Evolutionary conservation across 1,140 invertebrate genomes (phyloP).

Genomic region (Temnothorax nylanderi): DNA sequence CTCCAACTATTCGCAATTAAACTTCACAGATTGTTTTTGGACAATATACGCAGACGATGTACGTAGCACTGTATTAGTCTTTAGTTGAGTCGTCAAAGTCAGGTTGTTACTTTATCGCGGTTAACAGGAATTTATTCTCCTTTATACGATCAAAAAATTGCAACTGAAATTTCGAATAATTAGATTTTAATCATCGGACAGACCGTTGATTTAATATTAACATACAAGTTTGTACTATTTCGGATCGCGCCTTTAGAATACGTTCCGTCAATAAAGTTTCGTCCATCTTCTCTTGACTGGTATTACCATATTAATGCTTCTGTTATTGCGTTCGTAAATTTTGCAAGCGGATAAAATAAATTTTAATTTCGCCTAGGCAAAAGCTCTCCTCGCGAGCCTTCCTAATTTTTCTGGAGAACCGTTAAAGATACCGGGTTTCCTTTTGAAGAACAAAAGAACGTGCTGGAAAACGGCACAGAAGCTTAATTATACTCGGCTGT

Average conservation of each 20-base stretch:
- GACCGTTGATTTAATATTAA: background rate
- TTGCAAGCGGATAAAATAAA: slow-evolving; percentile 33
- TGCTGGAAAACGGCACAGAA: slow-evolving; percentile 51
- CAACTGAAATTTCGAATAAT: background rate
- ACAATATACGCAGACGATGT: slow-evolving; percentile 2
- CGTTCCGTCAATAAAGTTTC: background rate
- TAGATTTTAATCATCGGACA: background rate
- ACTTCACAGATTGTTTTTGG: slow-evolving; percentile 25
- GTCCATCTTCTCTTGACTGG: background rate
- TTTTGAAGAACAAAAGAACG: slow-evolving; percentile 58
- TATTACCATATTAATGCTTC: background rate
- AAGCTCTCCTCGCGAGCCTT: slow-evolving; percentile 37
- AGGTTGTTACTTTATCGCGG: background rate
- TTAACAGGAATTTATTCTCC: background rate
- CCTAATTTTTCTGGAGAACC: slow-evolving; percentile 51
- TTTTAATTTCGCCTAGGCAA: slow-evolving; percentile 45
- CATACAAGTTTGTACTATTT: background rate
- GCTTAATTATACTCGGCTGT: slow-evolving; percentile 58
- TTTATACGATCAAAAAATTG: background rate
- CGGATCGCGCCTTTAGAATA: background rate
- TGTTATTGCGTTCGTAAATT: background rate
- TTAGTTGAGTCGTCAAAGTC: background rate
- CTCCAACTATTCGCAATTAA: slow-evolving; percentile 33
- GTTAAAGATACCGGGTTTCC: slow-evolving; percentile 40
- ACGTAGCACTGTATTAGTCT: background rate